Evolutionary conservation across 2,113 vertebrate genomes (phyloP), one percentile per base, ranked within the genome.

Genomic region (Eolophus roseicapilla): DNA sequence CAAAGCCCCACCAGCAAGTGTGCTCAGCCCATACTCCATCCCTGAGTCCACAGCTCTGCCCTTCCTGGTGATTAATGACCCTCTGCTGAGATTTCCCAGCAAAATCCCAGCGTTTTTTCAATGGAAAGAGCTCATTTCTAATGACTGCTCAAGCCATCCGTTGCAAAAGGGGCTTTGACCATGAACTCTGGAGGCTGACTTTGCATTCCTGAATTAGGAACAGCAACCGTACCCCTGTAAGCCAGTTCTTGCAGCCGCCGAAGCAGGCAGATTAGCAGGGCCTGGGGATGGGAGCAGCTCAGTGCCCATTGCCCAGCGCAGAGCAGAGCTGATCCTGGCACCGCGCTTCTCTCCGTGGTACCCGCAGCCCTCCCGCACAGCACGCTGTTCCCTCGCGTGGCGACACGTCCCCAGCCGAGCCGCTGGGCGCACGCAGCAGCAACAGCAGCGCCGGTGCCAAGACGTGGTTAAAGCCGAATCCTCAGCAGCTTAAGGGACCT

Each of bases 311-410:
- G 0, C 44, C 68, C 53, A 3, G 46, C 35, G 27, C 28, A 0
- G 33, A 44, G 49, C 92, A 50, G 77, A 86, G 92, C 90, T 4
- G 85, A 90, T 92, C 31, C 59, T 3, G 3, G 65, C 57, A 1
- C 60, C 4, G 55, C 9, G 55, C 49, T 27, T 65, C 0, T 0
- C 77, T 81, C 31, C 70, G 78, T 82, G 63, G 63, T 7, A 13
- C 7, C 83, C 31, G 21, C 59, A 24, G 79, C 87, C 76, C 79
- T 88, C 90, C 83, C 10, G 7, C 39, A 6, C n/a, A 11, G 83
- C 20, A 5, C 47, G 82, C 46, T 94, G 93, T 91, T 95, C 92
- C 84, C 81, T 94, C 75, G 84, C 74, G 67, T 96, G 90, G 93
- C 82, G 18, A 81, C 96, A 89, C 6, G 7, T 70, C 88, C 93